These are phyloP conservation scores for Desmodus rotundus DNA, from an alignment of 2,113 vertebrate genomes.

Conservation along the genomic window DNA sequence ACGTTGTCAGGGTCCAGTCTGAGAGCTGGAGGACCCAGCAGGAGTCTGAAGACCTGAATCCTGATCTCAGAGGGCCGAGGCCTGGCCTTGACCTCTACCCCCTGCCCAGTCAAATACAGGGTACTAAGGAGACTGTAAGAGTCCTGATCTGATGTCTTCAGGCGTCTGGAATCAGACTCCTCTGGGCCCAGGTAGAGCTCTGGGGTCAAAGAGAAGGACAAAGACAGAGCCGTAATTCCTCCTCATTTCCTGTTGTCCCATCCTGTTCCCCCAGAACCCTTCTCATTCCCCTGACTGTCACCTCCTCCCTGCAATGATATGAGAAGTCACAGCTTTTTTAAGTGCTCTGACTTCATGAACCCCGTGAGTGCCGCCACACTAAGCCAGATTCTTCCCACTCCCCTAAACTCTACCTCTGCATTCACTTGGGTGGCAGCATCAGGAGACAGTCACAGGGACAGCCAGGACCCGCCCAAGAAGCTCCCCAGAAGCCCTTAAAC, in stretches of 20 bases:
- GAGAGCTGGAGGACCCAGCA: not conserved
- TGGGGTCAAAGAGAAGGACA: not conserved
- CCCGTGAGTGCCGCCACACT: not conserved
- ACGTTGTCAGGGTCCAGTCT: not conserved
- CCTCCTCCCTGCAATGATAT: constrained; percentile 44
- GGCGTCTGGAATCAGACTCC: not conserved
- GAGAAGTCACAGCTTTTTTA: constrained; percentile 67
- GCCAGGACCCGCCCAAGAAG: not conserved
- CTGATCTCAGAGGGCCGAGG: not conserved
- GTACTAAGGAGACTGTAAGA: not conserved
- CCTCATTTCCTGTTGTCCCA: not conserved
- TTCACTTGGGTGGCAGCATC: not conserved
- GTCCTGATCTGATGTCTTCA: not conserved
- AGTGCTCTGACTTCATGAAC: constrained; percentile 68
- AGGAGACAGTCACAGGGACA: not conserved
- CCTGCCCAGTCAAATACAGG: not conserved
- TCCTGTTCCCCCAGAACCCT: constrained; percentile 36
- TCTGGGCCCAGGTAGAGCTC: not conserved
- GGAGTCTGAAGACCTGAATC: not conserved
- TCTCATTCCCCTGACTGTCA: constrained; percentile 58
- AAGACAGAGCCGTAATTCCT: not conserved
- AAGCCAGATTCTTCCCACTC: not conserved
- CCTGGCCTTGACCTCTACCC: not conserved
- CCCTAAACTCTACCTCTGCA: not conserved
- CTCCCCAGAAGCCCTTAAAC: not conserved